Base-by-base conservation (phyloP, 1,140 invertebrate genomes). In the Aphis craccivora region DNA sequence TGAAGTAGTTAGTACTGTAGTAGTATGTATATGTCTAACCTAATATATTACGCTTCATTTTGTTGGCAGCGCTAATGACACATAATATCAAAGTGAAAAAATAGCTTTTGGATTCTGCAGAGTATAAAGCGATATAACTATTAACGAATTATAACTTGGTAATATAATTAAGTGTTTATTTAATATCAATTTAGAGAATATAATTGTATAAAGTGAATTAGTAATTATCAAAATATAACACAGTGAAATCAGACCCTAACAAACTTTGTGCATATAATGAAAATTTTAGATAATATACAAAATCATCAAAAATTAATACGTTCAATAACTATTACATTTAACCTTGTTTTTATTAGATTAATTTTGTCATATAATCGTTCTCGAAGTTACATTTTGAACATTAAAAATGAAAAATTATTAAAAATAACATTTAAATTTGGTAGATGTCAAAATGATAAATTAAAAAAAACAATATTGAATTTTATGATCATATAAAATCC, bases 21-120 rank as follows among this genome's bases (percentile, higher is more conserved):
- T n/a, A 76, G 60, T 35, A n/a, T 5, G 60, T n/a, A 30, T n/a
- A n/a, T n/a, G 60, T 14, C 60, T 76, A 76, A 76, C 60, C 30
- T 76, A n/a, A n/a, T 76, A 76, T 76, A 35, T 35, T 76, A 76
- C 18, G 60, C n/a, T 76, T 76, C n/a, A 76, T 76, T 76, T 76
- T 76, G 60, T 76, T 76, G 60, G 60, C 60, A 76, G 60, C 60
- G 30, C n/a, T 76, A 76, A 76, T 76, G 60, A 76, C 60, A 76
- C 60, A 76, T 76, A 76, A n/a, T 76, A 76, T 76, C 30, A n/a
- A 76, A 76, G 60, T 76, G n/a, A n/a, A 76, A 76, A 76, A n/a
- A 20, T 76, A 76, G 30, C 60, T n/a, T 76, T 76, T 76, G 11
- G 30, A 14, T 76, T 76, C 60, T n/a, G 37, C 37, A 40, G 30